Conservation (phyloP, 2,113 vertebrate species). For the Larimichthys polyactis region DNA sequence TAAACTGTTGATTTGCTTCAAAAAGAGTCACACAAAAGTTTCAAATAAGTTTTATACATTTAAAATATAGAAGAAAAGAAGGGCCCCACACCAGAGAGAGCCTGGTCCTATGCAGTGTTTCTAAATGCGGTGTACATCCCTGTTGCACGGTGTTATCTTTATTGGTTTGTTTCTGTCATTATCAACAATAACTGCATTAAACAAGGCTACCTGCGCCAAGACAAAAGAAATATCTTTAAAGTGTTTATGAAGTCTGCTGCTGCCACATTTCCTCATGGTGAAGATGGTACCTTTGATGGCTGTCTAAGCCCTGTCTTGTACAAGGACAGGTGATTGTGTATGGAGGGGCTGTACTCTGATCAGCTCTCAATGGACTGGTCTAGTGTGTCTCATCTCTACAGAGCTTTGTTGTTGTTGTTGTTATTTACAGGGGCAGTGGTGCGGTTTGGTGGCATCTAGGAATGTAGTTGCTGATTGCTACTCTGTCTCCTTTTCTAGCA, state of each 20-base stretch:
- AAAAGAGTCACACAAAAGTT: too few relatives aligned
- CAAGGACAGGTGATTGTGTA: too few relatives aligned
- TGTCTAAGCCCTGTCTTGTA: too few relatives aligned
- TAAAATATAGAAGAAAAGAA: not conserved
- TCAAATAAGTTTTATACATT: not conserved
- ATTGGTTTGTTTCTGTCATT: not conserved
- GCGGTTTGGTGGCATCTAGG: too few relatives aligned
- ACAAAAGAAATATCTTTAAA: not conserved
- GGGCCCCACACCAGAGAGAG: not conserved
- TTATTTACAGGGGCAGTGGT: too few relatives aligned
- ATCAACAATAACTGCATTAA: not conserved
- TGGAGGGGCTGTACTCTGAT: too few relatives aligned
- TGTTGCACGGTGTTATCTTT: not conserved
- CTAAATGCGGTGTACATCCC: not conserved
- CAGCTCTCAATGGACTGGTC: too few relatives aligned
- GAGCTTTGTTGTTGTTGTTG: too few relatives aligned
- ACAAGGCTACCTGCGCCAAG: not conserved
- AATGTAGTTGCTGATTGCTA: too few relatives aligned
- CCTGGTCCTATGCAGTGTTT: not conserved
- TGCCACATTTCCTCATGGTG: not conserved
- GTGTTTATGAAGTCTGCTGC: not conserved
- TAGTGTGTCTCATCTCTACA: too few relatives aligned
- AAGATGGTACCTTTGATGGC: too few relatives aligned
- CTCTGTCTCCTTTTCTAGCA: too few relatives aligned
- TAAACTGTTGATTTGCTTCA: not conserved